These are phyloP conservation scores for Achatina immaculata DNA, from an alignment of 1,140 invertebrate genomes.

Conservation along the genomic window DNA sequence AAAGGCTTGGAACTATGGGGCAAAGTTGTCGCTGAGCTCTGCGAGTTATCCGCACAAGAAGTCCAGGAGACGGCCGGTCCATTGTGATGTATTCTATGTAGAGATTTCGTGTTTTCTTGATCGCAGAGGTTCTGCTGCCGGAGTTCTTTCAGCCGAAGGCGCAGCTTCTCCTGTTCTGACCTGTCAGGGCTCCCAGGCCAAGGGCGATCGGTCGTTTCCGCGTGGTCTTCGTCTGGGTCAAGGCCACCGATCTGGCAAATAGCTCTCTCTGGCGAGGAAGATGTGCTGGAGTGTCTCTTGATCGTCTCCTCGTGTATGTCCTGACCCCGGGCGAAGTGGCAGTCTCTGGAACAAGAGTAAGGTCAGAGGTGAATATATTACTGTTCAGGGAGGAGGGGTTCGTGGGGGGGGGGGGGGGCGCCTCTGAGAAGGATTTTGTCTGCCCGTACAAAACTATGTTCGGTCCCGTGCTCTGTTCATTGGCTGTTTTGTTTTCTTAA, in stretches of 20 bases:
- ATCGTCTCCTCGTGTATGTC: conserved; percentile 40
- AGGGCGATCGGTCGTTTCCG: neutral
- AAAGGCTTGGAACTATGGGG: too few species aligned
- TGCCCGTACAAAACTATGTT: too few species aligned
- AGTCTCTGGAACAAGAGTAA: conserved; percentile 51
- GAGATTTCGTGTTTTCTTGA: too few species aligned
- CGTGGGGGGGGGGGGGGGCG: neutral
- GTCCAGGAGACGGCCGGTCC: too few species aligned
- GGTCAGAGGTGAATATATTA: conserved; percentile 33
- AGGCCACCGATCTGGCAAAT: neutral
- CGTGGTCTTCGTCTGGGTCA: neutral
- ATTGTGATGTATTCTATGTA: too few species aligned
- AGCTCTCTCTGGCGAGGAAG: neutral
- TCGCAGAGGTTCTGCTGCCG: too few species aligned
- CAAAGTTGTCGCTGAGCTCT: too few species aligned
- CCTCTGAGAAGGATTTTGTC: too few species aligned
- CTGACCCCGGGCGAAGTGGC: conserved; percentile 48
- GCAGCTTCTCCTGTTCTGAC: conserved; percentile 34
- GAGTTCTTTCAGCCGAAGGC: too few species aligned
- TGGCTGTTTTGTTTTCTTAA: too few species aligned
- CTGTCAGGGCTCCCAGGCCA: neutral
- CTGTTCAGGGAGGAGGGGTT: neutral
- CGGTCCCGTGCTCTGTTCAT: too few species aligned
- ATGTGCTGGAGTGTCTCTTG: conserved; percentile 7
- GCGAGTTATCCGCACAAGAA: too few species aligned